These are phyloP conservation scores for Liolophura sinensis DNA, from an alignment of 1,140 invertebrate species.

Conservation along the genomic window DNA sequence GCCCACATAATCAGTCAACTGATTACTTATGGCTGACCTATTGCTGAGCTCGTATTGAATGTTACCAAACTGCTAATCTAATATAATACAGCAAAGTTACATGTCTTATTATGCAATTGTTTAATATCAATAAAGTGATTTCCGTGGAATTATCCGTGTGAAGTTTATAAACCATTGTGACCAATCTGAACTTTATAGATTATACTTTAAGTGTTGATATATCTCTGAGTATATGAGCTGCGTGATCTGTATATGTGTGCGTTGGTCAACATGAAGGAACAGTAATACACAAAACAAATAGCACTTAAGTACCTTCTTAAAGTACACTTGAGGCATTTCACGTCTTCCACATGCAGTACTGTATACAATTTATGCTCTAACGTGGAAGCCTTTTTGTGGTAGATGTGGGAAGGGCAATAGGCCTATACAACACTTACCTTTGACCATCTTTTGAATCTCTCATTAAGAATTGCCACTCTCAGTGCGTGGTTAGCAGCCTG, in stretches of 20 bases:
- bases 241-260: neutral
- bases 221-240: too few species aligned
- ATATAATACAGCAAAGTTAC: too few species aligned
- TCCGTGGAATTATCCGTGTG: too few species aligned
- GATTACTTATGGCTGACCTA: too few species aligned
- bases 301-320: neutral
- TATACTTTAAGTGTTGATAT: too few species aligned
- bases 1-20: too few species aligned
- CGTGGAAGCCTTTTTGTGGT: neutral
- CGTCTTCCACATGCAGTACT: neutral
- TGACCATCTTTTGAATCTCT: slow-evolving; percentile 32
- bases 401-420: neutral
- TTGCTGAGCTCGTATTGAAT: too few species aligned
- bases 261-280: neutral
- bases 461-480: slow-evolving; percentile 31
- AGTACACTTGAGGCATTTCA: neutral
- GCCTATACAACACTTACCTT: slow-evolving; percentile 22
- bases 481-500: slow-evolving; percentile 17
- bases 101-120: too few species aligned
- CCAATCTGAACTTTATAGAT: too few species aligned
- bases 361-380: neutral
- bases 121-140: too few species aligned
- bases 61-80: too few species aligned
- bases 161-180: too few species aligned
- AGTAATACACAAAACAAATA: neutral